Evolutionary conservation across 2,797 vertebrate genomes (phyloP), one percentile per base, ranked within the genome.

Genomic region (Bradypodion pumilum): DNA sequence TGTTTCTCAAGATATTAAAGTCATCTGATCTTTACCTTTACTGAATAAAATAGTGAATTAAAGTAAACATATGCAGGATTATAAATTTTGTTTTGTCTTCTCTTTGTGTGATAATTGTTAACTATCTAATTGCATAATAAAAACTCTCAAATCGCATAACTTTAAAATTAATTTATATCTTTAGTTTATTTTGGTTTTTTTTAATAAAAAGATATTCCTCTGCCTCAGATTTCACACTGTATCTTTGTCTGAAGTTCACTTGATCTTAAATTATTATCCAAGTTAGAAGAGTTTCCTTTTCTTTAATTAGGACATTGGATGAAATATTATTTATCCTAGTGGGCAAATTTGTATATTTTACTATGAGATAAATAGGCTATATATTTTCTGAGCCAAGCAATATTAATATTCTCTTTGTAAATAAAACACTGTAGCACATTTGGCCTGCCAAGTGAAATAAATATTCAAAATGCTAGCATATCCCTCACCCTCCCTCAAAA

Each of bases 301-400:
- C 93, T 94, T 90, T 92, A 91, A 93, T 92, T 93, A 94, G 78
- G 80, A 85, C 37, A 84, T 59, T 89, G 74, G 68, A 73, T 83
- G 91, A 87, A 91, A 85, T 88, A 89, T 90, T 66, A 85, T 88
- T 91, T 89, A 89, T 90, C 78, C 85, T 92, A n/a, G 83, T 87
- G 89, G 90, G 87, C n/a, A 85, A 89, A 92, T 94, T 92, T 95
- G 73, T 87, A 89, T 90, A 78, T 91, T 94, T 94, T 94, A 91
- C 83, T 91, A 81, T 88, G 90, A 85, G 80, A 93, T 72, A 93
- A 94, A 95, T 84, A 68, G 86, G 81, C 74, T 84, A 84, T 76
- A 81, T 73, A 86, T 92, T 95, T 95, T 88, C 23, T 68, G 83
- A 86, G 74, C 80, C 91, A 91, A 93, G 83, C 32, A 80, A 91